Conservation (phyloP, 1,140 invertebrate genomes). For the Aphaenogaster rudis region DNA sequence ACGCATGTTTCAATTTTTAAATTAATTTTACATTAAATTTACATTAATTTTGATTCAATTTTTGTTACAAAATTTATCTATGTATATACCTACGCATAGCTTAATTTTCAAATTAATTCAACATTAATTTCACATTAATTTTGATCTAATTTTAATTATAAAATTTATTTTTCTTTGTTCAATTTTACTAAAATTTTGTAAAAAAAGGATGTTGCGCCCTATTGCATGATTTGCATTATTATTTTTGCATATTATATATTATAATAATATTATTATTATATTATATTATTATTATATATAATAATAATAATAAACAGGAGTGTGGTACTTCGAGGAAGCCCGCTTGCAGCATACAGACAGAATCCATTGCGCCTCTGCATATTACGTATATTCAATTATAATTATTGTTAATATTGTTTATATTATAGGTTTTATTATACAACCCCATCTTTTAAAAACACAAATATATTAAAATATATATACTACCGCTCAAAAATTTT, state of each 20-base stretch:
- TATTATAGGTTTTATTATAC: neutral
- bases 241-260: neutral
- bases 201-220: neutral
- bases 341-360: too few species aligned
- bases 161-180: neutral
- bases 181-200: neutral
- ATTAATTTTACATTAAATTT: neutral
- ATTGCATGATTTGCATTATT: neutral
- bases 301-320: too few species aligned
- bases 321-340: too few species aligned
- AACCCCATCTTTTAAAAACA: neutral
- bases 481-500: neutral
- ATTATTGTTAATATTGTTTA: constrained; percentile 17
- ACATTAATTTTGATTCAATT: neutral
- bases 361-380: neutral
- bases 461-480: neutral
- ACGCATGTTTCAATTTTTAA: too few species aligned
- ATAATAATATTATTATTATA: constrained; percentile 10
- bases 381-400: neutral
- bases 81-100: neutral
- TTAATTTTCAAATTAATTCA: neutral
- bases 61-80: neutral
- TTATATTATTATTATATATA: neutral
- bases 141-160: neutral
- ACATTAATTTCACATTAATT: neutral